Conservation (phyloP, 2,888 invertebrate genomes). For the Cheilosia urbana region DNA sequence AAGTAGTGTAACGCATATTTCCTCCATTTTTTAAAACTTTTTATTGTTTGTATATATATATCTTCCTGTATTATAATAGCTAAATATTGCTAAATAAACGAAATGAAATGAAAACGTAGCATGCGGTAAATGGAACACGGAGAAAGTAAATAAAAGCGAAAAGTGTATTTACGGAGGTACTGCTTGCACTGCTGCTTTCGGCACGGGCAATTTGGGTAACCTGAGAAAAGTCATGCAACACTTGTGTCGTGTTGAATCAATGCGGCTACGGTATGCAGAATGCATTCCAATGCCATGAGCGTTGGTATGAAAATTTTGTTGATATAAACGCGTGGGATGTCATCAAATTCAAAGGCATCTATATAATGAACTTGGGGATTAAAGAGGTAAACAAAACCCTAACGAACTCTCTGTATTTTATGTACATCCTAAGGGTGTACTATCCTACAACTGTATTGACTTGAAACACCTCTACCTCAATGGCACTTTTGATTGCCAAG, state of each 20-base stretch:
- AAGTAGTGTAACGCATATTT: too few species aligned
- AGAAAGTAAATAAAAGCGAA: conserved; percentile 16
- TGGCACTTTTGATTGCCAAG: too few species aligned
- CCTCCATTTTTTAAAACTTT: too few species aligned
- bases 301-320: neutral
- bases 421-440: neutral
- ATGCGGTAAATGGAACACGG: conserved; percentile 11
- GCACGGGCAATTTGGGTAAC: neutral
- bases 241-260: neutral
- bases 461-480: too few species aligned
- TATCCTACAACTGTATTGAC: too few species aligned
- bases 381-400: neutral
- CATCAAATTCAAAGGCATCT: neutral
- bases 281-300: neutral
- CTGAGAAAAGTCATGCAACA: neutral
- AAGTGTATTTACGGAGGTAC: conserved; percentile 1
- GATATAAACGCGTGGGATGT: too few species aligned
- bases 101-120: too few species aligned
- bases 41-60: too few species aligned
- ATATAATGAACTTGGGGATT: neutral
- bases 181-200: neutral
- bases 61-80: too few species aligned
- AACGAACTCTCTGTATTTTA: neutral
- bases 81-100: too few species aligned
- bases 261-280: neutral